Percentiles rank a stretch among this genome's conserved stretches.
Evolutionary conservation across 2,113 vertebrate species (phyloP).

Genomic region (Megaceryle torquata): DNA sequence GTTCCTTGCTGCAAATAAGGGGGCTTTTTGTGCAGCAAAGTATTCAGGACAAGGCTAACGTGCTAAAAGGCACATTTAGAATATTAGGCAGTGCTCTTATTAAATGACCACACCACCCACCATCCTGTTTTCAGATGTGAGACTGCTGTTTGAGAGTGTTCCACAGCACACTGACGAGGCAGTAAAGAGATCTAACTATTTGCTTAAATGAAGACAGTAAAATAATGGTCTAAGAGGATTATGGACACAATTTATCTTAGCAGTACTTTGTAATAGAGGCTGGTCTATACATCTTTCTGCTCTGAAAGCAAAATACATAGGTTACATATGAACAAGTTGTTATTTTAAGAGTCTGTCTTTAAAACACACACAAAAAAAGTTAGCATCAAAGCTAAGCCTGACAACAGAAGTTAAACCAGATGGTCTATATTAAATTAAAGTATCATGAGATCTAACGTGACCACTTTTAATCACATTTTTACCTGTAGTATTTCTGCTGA

Average conservation of each 20-base stretch:
- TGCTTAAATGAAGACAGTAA: not conserved
- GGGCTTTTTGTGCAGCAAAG: not conserved
- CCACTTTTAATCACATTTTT: not conserved
- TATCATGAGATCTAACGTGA: not conserved
- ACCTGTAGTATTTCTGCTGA: slow-evolving; percentile 80
- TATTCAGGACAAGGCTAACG: not conserved
- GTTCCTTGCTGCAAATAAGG: not conserved
- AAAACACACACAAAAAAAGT: not conserved
- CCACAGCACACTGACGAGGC: not conserved
- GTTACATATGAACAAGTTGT: not conserved
- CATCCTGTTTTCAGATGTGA: not conserved
- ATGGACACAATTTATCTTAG: not conserved
- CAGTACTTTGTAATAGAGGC: not conserved
- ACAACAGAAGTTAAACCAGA: not conserved
- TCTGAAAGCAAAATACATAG: not conserved
- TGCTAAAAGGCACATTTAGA: not conserved
- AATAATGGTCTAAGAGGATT: not conserved
- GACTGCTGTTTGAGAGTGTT: not conserved
- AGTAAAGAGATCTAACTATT: not conserved
- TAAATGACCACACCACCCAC: not conserved
- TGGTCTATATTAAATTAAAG: not conserved
- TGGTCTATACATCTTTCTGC: not conserved
- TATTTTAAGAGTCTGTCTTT: not conserved
- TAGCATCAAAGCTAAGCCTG: not conserved
- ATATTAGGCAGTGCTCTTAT: not conserved